Base-by-base conservation (phyloP, 2,797 vertebrate genomes). In the Chaenodraco wilsoni region DNA sequence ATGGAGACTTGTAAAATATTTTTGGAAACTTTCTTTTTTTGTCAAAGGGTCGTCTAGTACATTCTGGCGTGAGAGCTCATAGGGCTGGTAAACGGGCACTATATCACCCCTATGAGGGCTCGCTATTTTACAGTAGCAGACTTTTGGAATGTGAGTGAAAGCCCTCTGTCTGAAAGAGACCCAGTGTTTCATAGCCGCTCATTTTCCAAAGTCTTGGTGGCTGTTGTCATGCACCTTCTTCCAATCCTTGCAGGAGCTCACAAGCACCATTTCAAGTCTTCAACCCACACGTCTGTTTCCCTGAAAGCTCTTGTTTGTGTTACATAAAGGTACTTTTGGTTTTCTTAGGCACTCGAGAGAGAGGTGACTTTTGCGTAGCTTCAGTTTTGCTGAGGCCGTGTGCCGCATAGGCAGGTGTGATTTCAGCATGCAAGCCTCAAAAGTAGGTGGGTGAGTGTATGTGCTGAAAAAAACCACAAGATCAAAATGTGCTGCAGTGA, bases 391-490 rank as follows among this genome's bases (percentile, higher is more conserved):
- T 90, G 69, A 80, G 84, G 86, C 84, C 82, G 65, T 79, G 62
- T 60, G 85, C 88, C 86, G 89, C 88, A 89, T 31, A 84, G 84
- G 86, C 91, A 92, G 91, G 89, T 93, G 91, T 93, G 87, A 94
- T 90, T 88, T 91, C 80, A 74, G 79, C 78, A 88, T 63, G 40
- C 59, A 19, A 83, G 84, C 65, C 78, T 84, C 84, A 87, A 87
- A 89, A 91, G 85, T 84, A 75, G 81, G 84, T 81, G 79, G 69
- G 78, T 90, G 85, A 37, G 65, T 65, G 79, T 81, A 63, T 81
- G 66, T 81, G 86, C 85, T 72, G 75, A 86, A 87, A 93, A 93
- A 93, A 93, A 86, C 91, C 93, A 83, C 93, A 92, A 87, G 82
- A 89, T 92, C 87, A 94, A 92, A 93, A 87, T 77, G 55, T 44